phyloP scores from a whole-genome alignment of 2,888 invertebrate species.

The Drosophila mulleri region DNA sequence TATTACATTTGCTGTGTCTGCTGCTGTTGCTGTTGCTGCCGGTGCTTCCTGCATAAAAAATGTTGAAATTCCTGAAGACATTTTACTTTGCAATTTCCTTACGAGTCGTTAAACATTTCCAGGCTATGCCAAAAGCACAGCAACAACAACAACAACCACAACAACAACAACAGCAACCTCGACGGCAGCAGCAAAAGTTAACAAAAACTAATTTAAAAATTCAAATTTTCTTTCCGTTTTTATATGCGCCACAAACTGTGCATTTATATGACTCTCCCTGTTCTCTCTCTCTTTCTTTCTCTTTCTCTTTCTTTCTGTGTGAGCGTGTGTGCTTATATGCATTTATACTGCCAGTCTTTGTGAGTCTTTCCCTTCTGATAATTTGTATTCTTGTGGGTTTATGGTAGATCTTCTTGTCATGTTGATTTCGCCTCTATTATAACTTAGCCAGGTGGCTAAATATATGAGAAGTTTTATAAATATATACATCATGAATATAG shows the following conservation, averaged over 20 bases:
- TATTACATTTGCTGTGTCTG: conserved; percentile 61
- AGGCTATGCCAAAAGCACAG: conserved; percentile 57
- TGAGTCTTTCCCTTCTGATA: conserved; percentile 71
- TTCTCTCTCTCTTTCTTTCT: too few relatives aligned
- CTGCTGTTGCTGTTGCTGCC: conserved; percentile 36
- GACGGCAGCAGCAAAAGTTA: conserved; percentile 78
- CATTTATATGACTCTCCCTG: conserved; percentile 69
- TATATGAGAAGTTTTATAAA: neutral
- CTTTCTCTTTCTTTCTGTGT: neutral
- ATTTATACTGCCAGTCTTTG: conserved; percentile 37
- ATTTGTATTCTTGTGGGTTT: conserved; percentile 83
- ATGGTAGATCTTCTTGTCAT: conserved; percentile 74
- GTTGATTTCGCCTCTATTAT: conserved; percentile 38
- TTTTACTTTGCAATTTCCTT: conserved; percentile 83
- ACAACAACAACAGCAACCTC: conserved; percentile 15
- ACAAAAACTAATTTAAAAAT: conserved; percentile 85
- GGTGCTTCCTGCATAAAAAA: conserved; percentile 68
- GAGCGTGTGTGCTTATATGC: conserved; percentile 11
- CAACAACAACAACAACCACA: conserved; percentile 28
- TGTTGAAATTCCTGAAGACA: conserved; percentile 78
- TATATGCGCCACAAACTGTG: conserved; percentile 78
- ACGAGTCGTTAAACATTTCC: conserved; percentile 84
- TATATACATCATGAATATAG: neutral
- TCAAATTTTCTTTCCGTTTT: conserved; percentile 83
- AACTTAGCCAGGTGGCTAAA: conserved; percentile 15